phyloP scores from a whole-genome alignment of 2,888 invertebrate species.

The Rhopalosiphum nymphaeae region DNA sequence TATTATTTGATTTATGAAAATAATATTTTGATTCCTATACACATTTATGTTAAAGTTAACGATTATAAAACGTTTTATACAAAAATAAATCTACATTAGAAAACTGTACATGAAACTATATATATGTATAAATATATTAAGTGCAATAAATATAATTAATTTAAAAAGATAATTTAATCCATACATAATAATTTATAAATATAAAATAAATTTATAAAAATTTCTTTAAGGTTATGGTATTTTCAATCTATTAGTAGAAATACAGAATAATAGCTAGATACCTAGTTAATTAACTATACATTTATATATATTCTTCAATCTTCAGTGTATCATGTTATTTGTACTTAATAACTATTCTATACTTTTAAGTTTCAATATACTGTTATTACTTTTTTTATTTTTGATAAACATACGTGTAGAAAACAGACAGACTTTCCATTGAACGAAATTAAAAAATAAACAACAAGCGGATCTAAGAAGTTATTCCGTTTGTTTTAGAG shows the following conservation, averaged over 20 bases:
- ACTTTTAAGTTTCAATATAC: background rate
- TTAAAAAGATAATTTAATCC: background rate
- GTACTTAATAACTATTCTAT: background rate
- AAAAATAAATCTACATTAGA: background rate
- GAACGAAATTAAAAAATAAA: conserved; percentile 49
- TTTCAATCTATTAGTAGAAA: background rate
- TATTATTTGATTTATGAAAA: background rate
- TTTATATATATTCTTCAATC: background rate
- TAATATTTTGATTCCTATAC: background rate
- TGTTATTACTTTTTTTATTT: conserved; percentile 7
- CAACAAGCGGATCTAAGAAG: conserved; percentile 8
- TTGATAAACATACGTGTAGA: background rate
- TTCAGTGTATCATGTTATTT: background rate
- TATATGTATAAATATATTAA: background rate
- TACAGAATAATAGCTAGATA: background rate
- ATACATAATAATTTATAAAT: background rate
- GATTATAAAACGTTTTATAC: background rate
- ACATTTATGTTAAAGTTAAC: background rate
- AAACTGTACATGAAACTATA: background rate
- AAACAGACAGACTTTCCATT: background rate
- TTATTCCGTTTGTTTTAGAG: conserved; percentile 47
- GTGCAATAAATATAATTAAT: background rate
- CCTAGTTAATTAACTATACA: background rate
- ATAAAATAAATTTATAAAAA: background rate
- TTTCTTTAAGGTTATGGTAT: background rate